Conservation (phyloP, 2,113 vertebrate genomes). For the Aix galericulata region DNA sequence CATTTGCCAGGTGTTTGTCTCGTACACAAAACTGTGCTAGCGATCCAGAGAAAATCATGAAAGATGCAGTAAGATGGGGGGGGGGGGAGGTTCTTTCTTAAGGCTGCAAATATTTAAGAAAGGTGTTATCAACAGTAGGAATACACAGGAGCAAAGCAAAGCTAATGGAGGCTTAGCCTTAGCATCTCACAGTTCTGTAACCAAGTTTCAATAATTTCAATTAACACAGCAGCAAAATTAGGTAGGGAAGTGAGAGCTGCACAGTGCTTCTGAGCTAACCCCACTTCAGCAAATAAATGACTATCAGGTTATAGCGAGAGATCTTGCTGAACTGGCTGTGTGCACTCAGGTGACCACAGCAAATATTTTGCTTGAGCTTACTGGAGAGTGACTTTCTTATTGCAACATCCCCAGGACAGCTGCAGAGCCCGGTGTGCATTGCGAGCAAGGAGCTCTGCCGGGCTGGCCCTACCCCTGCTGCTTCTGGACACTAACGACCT, state of each 20-base stretch:
- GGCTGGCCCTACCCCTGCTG: neutral
- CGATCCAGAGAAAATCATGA: neutral
- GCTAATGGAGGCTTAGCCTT: neutral
- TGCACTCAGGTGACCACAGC: neutral
- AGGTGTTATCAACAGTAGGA: neutral
- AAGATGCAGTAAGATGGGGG: neutral
- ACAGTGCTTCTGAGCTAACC: neutral
- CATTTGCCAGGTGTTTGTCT: slow-evolving; percentile 45
- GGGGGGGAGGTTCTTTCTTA: neutral
- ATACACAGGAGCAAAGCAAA: neutral
- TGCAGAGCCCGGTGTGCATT: neutral
- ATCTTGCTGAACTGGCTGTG: neutral
- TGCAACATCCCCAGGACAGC: neutral
- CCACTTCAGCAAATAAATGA: neutral
- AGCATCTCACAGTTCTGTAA: neutral
- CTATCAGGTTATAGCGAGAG: neutral
- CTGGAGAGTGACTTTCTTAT: neutral
- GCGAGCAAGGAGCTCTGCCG: neutral
- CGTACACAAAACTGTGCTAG: neutral
- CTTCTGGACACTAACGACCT: neutral
- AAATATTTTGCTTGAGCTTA: neutral
- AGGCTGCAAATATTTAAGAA: slow-evolving; percentile 17
- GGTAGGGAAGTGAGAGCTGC: neutral
- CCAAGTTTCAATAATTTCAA: neutral
- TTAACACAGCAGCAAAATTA: neutral